Percentiles rank a stretch among this genome's conserved stretches.
These are phyloP conservation scores for Nemotelus pantherinus DNA, from an alignment of 2,888 invertebrate genomes.

Conservation along the genomic window DNA sequence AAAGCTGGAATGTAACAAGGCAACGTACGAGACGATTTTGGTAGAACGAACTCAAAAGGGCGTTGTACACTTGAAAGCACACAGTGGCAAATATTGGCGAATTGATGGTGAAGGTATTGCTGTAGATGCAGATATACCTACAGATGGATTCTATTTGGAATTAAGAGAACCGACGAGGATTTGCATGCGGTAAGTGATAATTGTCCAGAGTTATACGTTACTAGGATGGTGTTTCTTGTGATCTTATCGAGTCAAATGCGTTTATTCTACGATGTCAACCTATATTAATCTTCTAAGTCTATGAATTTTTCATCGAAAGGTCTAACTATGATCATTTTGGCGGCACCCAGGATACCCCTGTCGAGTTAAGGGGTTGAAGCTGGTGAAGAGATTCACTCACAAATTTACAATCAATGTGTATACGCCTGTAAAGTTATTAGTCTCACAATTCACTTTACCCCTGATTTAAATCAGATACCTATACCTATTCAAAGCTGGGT, in stretches of 20 bases:
- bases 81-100: constrained; percentile 94
- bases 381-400: too few species aligned
- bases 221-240: too few species aligned
- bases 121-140: constrained; percentile 83
- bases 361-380: too few species aligned
- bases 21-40: constrained; percentile 91
- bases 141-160: constrained; percentile 89
- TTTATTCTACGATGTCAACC: background rate
- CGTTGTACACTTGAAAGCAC: constrained; percentile 90
- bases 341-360: too few species aligned
- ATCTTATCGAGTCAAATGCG: background rate
- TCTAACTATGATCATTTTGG: background rate
- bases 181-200: constrained; percentile 75
- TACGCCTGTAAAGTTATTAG: too few species aligned
- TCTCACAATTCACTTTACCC: too few species aligned
- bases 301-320: background rate
- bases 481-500: too few species aligned
- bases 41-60: constrained; percentile 91
- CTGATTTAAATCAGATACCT: too few species aligned
- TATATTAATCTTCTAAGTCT: background rate
- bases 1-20: constrained; percentile 94
- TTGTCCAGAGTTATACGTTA: background rate
- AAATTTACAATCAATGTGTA: too few species aligned
- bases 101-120: constrained; percentile 87
- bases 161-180: constrained; percentile 92